Base-by-base conservation (phyloP, 2,113 vertebrate species). In the Pachypanchax playfairii region DNA sequence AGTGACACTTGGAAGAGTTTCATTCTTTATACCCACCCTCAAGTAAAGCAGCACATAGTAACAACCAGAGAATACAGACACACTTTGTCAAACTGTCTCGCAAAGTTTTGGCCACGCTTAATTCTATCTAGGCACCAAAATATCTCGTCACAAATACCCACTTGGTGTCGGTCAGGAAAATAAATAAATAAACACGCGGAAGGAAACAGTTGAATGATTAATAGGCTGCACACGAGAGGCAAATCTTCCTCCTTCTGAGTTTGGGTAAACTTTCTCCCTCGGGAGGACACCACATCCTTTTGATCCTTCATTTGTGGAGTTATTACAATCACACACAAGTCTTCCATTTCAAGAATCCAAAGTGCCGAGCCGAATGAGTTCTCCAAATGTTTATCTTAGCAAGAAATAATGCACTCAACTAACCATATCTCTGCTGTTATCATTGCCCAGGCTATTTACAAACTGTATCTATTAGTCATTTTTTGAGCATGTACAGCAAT, bases 391-490 rank as follows among this genome's bases (percentile, higher is more conserved):
- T 84, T 87, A 63, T 75, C 75, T 77, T 60, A 51, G 75, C 52
- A 17, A 28, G 64, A 82, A 79, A 81, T 74, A 79, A 87, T 63
- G 67, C 77, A 81, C 70, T 65, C 67, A 66, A 66, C 79, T 75
- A 84, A 78, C 77, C 84, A 38, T 58, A 68, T 79, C 85, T 86
- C 8, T 51, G 63, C 39, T n/a, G 72, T 73, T 50, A 73, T 79
- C 67, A 55, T 56, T 18, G 76, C 76, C 75, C 51, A 3, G 70
- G 77, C 84, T 87, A 84, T 84, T 91, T 84, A 76, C 79, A 87
- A 79, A 76, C 68, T 60, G 48, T 49, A 83, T 82, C 85, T 85
- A 85, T 85, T 85, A 70, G 85, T 85, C 75, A 78, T 75, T 85
- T 80, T 51, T 65, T 53, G 70, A 85, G 78, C 78, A 75, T 77